Base-by-base conservation (phyloP, 53 echinoderm and acorn worm species). In the Holothuria scabra region DNA sequence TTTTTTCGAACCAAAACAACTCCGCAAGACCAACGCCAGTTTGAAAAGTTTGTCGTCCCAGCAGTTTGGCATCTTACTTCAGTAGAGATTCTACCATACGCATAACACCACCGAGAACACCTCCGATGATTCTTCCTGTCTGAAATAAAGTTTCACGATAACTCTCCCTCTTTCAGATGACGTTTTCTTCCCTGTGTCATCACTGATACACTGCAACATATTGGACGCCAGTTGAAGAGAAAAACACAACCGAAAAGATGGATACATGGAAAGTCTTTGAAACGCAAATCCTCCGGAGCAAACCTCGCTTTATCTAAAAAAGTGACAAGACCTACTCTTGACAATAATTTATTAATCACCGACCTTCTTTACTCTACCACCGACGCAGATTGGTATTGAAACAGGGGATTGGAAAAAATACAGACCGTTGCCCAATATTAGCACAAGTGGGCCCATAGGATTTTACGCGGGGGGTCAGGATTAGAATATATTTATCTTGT, bases 61-160 rank as follows among this genome's bases (percentile, higher is more conserved):
- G 86, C 86, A 3, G 58, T 90, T 21, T 82, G 86, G 56, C 60
- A 59, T 49, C 46, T 90, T 33, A n/a, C n/a, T 41, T 90, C 25
- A 81, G 59, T 37, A 65, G 90, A 44, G 64, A 67, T n/a, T 23
- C 38, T 8, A 20, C 81, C 3, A 80, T 86, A 23, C 37, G 86
- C 16, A 34, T 66, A 3, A 83, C 83, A 1, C 63, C 44, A 9
- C 86, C 90, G n/a, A n/a, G n/a, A n/a, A n/a, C n/a, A n/a, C n/a
- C n/a, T n/a, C n/a, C n/a, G n/a, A n/a, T n/a, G n/a, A n/a, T n/a
- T n/a, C n/a, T n/a, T n/a, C n/a, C n/a, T n/a, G n/a, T 10, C 31
- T 90, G 89, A 25, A 85, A 80, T 3, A 67, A 68, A 22, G 24
- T 20, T 5, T 2, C 85, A 56, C 80, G 85, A 3, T 56, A 41